phyloP scores from a whole-genome alignment of 1,140 invertebrate species.

The Mercenaria mercenaria region DNA sequence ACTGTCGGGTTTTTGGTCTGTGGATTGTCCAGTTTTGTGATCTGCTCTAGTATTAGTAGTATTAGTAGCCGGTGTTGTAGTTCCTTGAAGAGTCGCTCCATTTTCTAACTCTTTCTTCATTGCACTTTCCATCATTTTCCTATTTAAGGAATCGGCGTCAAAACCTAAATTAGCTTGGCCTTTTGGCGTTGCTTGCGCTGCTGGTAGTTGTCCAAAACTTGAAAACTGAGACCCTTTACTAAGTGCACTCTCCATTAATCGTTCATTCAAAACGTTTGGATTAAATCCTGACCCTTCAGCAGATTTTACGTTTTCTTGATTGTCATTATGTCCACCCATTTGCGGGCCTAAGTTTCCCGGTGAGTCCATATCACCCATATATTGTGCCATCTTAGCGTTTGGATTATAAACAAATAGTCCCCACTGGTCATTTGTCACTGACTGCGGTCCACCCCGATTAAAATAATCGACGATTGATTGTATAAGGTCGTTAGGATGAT shows the following conservation, averaged over 20 bases:
- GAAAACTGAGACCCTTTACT: not conserved
- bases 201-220: not conserved
- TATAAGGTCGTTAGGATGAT: conserved; percentile 59
- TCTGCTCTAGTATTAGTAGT: too few relatives aligned
- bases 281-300: not conserved
- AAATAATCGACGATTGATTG: conserved; percentile 51
- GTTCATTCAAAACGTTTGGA: conserved; percentile 30
- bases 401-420: conserved; percentile 61
- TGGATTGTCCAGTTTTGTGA: not conserved
- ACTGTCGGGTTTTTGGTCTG: not conserved
- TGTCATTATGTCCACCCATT: not conserved
- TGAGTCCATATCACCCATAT: conserved; percentile 18
- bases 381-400: conserved; percentile 48
- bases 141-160: conserved; percentile 29
- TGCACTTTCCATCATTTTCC: not conserved
- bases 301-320: not conserved
- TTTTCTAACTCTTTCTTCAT: not conserved
- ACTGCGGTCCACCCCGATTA: conserved; percentile 33
- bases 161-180: not conserved
- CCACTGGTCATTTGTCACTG: conserved; percentile 35
- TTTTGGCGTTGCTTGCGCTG: not conserved
- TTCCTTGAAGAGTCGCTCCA: not conserved
- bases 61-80: not conserved
- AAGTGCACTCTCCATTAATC: not conserved
- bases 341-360: not conserved